phyloP scores from a whole-genome alignment of 2,888 invertebrate species.

The Oscheius sp. region DNA sequence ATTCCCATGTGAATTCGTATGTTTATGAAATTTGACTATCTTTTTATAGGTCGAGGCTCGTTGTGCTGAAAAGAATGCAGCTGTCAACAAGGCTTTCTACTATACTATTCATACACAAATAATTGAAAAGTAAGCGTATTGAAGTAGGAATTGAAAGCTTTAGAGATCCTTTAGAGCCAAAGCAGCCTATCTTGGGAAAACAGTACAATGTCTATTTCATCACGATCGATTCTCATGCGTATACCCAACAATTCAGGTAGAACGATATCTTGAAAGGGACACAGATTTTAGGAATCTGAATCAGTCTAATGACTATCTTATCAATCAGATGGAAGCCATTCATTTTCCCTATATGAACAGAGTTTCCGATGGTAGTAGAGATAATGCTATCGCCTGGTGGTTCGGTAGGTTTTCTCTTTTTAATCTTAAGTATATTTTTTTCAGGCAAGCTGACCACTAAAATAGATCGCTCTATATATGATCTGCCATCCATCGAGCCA shows the following conservation, averaged over 20 bases:
- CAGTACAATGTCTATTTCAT: conserved; percentile 14
- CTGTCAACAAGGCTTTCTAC: not conserved
- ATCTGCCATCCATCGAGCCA: not conserved
- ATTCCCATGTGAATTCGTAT: not conserved
- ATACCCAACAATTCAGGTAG: conserved; percentile 6
- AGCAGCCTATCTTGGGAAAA: not conserved
- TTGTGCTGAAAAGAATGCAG: not conserved
- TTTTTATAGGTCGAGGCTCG: not conserved
- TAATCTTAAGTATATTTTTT: not conserved
- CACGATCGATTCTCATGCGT: not conserved
- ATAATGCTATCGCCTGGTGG: not conserved
- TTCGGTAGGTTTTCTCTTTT: not conserved
- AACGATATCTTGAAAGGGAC: not conserved
- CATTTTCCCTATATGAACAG: not conserved
- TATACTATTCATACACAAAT: conserved; percentile 1
- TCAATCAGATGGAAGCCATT: conserved; percentile 1
- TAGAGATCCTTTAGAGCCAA: not conserved
- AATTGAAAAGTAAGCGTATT: not conserved
- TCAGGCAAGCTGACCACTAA: not conserved
- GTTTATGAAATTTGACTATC: not conserved
- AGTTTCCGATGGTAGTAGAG: not conserved
- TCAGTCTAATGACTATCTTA: not conserved
- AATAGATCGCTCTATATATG: not conserved
- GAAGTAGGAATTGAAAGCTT: not conserved
- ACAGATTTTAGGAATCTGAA: not conserved